Evolutionary conservation across 2,797 vertebrate genomes (phyloP).

Genomic region (Myotis pilosus): DNA sequence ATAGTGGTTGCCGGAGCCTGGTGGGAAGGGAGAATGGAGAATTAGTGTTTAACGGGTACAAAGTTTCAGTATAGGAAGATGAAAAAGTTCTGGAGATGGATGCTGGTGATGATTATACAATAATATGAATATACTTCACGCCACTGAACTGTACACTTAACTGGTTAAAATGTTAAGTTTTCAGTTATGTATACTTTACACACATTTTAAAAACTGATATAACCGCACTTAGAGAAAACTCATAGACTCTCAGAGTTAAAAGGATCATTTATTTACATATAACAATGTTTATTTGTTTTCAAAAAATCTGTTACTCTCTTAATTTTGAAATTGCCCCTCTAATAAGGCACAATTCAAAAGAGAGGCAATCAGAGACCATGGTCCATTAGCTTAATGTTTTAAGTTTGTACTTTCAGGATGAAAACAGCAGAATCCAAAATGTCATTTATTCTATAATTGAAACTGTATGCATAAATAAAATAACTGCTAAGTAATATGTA

Average conservation of each 20-base stretch:
- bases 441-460: not conserved
- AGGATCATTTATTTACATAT: not conserved
- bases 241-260: conserved; percentile 4
- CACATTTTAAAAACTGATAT: not conserved
- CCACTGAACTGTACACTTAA: not conserved
- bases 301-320: conserved; percentile 10
- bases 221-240: conserved; percentile 13
- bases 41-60: not conserved
- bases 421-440: conserved; percentile 49
- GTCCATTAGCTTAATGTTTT: not conserved
- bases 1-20: not conserved
- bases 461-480: conserved; percentile 29
- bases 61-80: conserved; percentile 19
- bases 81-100: conserved; percentile 19
- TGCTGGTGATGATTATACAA: not conserved
- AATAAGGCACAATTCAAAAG: conserved; percentile 7
- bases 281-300: conserved; percentile 22
- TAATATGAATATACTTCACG: not conserved
- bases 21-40: not conserved
- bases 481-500: conserved; percentile 28
- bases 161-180: not conserved
- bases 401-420: conserved; percentile 15
- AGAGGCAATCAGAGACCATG: conserved; percentile 2
- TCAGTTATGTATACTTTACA: not conserved
- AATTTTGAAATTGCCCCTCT: conserved; percentile 26